Evolutionary conservation across 2,113 vertebrate genomes (phyloP).

Genomic region (Sinocyclocheilus anophthalmus): DNA sequence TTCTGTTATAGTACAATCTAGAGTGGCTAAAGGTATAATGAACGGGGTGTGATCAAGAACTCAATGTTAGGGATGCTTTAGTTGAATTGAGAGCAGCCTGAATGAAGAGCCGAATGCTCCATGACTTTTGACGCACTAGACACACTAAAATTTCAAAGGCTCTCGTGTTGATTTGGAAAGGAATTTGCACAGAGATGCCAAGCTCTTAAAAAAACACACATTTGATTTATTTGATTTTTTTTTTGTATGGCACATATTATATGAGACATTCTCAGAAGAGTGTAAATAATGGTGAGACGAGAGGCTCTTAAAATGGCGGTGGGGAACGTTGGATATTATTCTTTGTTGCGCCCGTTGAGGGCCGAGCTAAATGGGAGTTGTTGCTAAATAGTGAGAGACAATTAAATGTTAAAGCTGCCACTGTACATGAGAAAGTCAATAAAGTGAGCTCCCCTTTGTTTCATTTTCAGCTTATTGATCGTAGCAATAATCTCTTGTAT

Average conservation of each 20-base stretch:
- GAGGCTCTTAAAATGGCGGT: slow-evolving; percentile 73
- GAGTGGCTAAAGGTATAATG: neutral
- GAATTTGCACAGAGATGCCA: slow-evolving; percentile 65
- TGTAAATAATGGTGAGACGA: slow-evolving; percentile 73
- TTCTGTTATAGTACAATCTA: neutral
- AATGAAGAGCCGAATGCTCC: neutral
- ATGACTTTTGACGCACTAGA: neutral
- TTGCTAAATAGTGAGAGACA: slow-evolving; percentile 80
- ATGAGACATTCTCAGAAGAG: slow-evolving; percentile 70
- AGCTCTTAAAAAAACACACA: slow-evolving; percentile 65
- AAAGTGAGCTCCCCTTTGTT: slow-evolving; percentile 81
- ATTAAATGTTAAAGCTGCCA: slow-evolving; percentile 84
- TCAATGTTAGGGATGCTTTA: neutral
- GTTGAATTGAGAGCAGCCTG: neutral
- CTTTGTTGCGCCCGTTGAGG: slow-evolving; percentile 58
- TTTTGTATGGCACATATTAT: slow-evolving; percentile 67
- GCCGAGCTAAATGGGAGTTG: slow-evolving; percentile 73
- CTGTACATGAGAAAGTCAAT: slow-evolving; percentile 81
- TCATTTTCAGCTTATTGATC: slow-evolving; percentile 84
- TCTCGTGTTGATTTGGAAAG: slow-evolving; percentile 54
- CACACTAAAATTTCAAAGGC: slow-evolving; percentile 52
- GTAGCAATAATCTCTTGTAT: slow-evolving; percentile 82
- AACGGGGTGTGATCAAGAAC: neutral
- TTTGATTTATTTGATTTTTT: slow-evolving; percentile 78
- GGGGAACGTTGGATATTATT: slow-evolving; percentile 53